Base-by-base conservation (phyloP, 2,113 vertebrate species). In the Actenoides lindsayi region DNA sequence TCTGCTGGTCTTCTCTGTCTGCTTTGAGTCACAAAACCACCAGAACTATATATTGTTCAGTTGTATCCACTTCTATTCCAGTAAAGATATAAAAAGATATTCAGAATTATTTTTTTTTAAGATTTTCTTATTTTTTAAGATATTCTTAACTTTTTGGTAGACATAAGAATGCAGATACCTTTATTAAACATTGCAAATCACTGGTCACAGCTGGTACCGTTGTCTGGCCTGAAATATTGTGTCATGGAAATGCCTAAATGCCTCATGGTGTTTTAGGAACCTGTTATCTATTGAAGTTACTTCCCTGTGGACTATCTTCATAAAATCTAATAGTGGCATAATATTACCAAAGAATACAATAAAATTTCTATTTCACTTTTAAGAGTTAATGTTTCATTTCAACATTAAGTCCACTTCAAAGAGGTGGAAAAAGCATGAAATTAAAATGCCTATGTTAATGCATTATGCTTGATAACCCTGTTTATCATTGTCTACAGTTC, bases 401-500 rank as follows among this genome's bases (percentile, higher is more conserved):
- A 94, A 71, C 30, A 42, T 53, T 63, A 59, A 82, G 33, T 46
- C 44, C 48, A 79, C 18, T 31, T 74, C 42, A n/a, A 70, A 87
- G 50, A 60, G 42, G 25, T 41, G 17, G 35, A 70, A 53, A 83
- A 31, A 80, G 25, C 54, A 80, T 7, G 27, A 41, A 71, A 83
- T 28, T 57, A 79, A 83, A 93, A 62, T 54, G 21, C 65, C 83
- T 79, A 41, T 46, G n/a, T 59, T 96, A 94, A 89, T 69, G 21
- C 17, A 89, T 70, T 86, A 65, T 89, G 59, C 67, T 44, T 16
- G 30, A 89, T 91, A 90, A 87, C 16, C 20, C 50, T 54, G 31
- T 69, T 97, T 85, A 70, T 93, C 54, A 53, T 68, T 82, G 54
- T 82, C 93, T 92, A 70, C 86, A 83, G 69, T 68, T 84, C 65